These are phyloP conservation scores for Listronotus bonariensis DNA, from an alignment of 1,140 invertebrate species.

Conservation along the genomic window DNA sequence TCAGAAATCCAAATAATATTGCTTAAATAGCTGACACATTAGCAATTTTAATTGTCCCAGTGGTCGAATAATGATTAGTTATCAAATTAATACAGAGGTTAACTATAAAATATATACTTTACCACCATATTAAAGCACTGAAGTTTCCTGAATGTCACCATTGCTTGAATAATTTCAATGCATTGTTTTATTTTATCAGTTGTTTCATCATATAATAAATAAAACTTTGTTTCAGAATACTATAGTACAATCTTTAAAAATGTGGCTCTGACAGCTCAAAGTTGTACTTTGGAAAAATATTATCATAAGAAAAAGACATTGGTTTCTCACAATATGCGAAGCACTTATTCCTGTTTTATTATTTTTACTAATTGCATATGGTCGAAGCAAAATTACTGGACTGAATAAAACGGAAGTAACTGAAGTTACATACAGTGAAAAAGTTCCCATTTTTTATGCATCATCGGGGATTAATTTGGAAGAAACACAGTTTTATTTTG, in stretches of 20 bases:
- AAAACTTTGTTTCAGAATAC: slow-evolving; percentile 50
- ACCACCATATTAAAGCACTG: too few species aligned
- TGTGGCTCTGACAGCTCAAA: slow-evolving; percentile 32
- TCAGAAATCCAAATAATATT: too few species aligned
- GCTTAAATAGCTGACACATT: too few species aligned
- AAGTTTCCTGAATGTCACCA: too few species aligned
- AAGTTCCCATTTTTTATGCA: slow-evolving; percentile 25
- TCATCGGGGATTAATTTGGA: slow-evolving; percentile 28
- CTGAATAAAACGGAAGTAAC: slow-evolving; percentile 44
- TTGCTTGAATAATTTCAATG: too few species aligned
- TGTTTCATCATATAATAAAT: too few species aligned
- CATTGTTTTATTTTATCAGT: too few species aligned
- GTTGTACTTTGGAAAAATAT: slow-evolving; percentile 57
- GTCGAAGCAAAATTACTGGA: slow-evolving; percentile 43
- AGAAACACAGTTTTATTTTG: slow-evolving; percentile 50
- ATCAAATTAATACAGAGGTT: too few species aligned
- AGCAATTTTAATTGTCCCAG: too few species aligned
- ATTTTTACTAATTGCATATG: slow-evolving; percentile 51
- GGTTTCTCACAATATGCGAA: slow-evolving; percentile 55
- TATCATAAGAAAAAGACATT: slow-evolving; percentile 54
- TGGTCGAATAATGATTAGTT: too few species aligned
- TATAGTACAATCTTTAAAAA: neutral
- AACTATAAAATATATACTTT: too few species aligned
- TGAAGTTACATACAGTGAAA: slow-evolving; percentile 39
- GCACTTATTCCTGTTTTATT: slow-evolving; percentile 52